Evolutionary conservation across 1,140 invertebrate genomes (phyloP).

Genomic region (Magallana gigas): DNA sequence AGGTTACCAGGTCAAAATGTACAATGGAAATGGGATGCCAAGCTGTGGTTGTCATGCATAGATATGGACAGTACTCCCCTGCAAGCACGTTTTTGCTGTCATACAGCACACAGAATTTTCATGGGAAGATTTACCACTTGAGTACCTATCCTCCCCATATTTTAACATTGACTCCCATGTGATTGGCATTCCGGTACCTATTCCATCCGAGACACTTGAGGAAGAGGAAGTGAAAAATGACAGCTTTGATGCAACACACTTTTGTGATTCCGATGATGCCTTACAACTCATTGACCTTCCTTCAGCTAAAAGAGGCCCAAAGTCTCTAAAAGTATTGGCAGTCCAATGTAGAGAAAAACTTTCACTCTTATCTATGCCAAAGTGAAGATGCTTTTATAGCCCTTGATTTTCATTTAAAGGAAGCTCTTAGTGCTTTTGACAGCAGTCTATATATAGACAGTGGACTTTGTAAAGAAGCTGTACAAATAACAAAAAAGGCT

Average conservation of each 20-base stretch:
- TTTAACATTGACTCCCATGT: no score
- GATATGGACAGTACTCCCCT: not conserved
- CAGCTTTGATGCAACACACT: no score
- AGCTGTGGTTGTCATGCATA: not conserved
- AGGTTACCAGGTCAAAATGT: constrained; percentile 3
- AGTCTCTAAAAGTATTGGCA: not conserved
- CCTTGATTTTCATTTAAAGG: not conserved
- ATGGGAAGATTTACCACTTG: no score
- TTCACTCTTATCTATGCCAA: constrained; percentile 18
- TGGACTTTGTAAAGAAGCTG: not conserved
- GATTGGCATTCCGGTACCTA: no score
- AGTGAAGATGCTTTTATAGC: not conserved
- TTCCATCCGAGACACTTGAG: no score
- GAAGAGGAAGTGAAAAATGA: no score
- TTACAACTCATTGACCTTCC: not conserved
- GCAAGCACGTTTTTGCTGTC: not conserved
- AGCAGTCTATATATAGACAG: not conserved
- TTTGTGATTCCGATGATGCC: no score
- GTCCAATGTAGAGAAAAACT: constrained; percentile 3
- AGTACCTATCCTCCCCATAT: no score
- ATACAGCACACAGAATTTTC: no score
- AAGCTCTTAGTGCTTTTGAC: not conserved
- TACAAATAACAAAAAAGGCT: not conserved
- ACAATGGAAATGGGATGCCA: constrained; percentile 3
- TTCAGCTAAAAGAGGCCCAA: not conserved